Evolutionary conservation across 2,113 vertebrate genomes (phyloP).

Genomic region (Pachyramphus minor): DNA sequence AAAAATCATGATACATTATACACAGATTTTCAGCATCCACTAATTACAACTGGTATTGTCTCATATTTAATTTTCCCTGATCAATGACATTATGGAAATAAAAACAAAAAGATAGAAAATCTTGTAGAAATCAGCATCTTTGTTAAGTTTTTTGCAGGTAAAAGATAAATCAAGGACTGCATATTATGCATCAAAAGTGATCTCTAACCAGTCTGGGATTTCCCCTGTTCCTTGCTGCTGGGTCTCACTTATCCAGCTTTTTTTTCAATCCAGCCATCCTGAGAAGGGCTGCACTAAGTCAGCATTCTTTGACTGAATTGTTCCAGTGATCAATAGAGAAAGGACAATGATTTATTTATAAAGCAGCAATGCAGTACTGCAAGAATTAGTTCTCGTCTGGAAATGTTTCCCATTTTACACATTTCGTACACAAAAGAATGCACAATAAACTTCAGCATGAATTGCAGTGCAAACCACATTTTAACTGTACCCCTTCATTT

Average conservation of each 20-base stretch:
- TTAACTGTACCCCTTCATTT: neutral
- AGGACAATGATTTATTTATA: slow-evolving; percentile 65
- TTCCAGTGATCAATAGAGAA: slow-evolving; percentile 55
- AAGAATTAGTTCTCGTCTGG: slow-evolving; percentile 21
- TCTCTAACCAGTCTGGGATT: neutral
- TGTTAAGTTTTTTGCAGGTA: neutral
- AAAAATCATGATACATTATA: neutral
- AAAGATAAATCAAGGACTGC: neutral
- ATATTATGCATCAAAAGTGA: neutral
- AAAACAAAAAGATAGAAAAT: neutral
- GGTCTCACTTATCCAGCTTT: neutral
- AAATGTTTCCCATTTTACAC: neutral
- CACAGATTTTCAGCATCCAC: neutral
- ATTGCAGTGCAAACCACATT: neutral
- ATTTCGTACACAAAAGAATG: neutral
- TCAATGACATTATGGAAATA: neutral
- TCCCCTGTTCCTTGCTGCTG: neutral
- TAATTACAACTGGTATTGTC: neutral
- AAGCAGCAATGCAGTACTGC: slow-evolving; percentile 58
- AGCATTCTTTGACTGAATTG: slow-evolving; percentile 45
- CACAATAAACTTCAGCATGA: neutral
- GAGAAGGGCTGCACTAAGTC: slow-evolving; percentile 38
- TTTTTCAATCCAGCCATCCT: neutral
- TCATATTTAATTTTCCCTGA: neutral
- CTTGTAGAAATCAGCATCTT: neutral